Percentiles rank a stretch among this genome's conserved stretches.
These are phyloP conservation scores for Champsocephalus esox DNA, from an alignment of 2,797 vertebrate species.

Conservation along the genomic window DNA sequence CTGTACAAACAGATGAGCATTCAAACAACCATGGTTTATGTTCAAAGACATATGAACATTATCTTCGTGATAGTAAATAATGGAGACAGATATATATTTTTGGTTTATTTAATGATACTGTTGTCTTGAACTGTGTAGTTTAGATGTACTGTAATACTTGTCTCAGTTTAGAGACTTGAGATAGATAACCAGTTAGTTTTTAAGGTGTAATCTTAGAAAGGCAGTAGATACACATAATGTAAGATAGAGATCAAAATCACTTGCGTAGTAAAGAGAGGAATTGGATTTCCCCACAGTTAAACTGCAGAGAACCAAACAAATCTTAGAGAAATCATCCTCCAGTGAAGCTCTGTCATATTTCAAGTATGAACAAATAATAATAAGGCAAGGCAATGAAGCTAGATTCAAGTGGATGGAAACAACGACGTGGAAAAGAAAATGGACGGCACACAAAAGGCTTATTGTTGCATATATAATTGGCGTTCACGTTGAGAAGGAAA, in stretches of 20 bases:
- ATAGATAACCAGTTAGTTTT: conserved; percentile 18
- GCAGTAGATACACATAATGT: conserved; percentile 63
- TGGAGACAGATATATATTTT: conserved; percentile 36
- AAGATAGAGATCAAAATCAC: conserved; percentile 59
- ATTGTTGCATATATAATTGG: conserved; percentile 85
- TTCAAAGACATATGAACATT: conserved; percentile 44
- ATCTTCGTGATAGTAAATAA: conserved; percentile 45
- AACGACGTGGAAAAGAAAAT: conserved; percentile 32
- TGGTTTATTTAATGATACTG: conserved; percentile 7
- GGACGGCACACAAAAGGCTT: conserved; percentile 65
- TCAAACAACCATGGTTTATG: conserved; percentile 55
- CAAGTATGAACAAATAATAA: conserved; percentile 69
- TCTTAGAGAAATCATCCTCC: conserved; percentile 38
- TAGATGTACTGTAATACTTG: conserved; percentile 23
- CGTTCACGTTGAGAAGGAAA: conserved; percentile 67
- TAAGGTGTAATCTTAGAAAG: conserved; percentile 59
- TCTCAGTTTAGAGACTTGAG: conserved; percentile 46
- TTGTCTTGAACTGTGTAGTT: conserved; percentile 30
- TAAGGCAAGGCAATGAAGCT: conserved; percentile 74
- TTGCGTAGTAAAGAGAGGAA: conserved; percentile 50
- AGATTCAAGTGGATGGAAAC: conserved; percentile 55
- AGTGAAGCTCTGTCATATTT: conserved; percentile 61
- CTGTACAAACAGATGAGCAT: conserved; percentile 80
- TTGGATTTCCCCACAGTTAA: conserved; percentile 45
- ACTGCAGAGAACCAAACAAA: conserved; percentile 45